phyloP scores from a whole-genome alignment of 2,113 vertebrate species.

The Dipodomys merriami region DNA sequence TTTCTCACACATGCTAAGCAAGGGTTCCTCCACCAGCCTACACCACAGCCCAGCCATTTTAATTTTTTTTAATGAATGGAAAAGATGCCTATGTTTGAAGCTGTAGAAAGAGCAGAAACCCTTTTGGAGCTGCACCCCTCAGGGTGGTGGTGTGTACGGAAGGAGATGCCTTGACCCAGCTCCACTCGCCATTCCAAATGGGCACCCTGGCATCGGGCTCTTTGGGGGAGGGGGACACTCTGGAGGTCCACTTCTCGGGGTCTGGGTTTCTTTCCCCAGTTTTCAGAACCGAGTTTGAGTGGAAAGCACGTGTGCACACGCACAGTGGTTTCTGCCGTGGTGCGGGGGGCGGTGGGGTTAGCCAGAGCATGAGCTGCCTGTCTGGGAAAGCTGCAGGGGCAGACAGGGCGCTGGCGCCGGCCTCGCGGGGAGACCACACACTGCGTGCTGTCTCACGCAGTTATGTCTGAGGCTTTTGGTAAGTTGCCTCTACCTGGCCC shows the following conservation, averaged over 20 bases:
- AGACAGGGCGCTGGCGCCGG: not conserved
- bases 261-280: not conserved
- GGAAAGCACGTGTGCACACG: not conserved
- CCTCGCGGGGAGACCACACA: not conserved
- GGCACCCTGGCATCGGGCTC: not conserved
- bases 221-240: no score
- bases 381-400: conserved; percentile 58
- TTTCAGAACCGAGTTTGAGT: conserved; percentile 12
- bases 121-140: no score
- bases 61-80: no score
- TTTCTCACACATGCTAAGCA: not conserved
- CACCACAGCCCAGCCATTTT: no score
- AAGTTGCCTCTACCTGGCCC: conserved; percentile 30
- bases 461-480: conserved; percentile 41
- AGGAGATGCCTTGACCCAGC: not conserved
- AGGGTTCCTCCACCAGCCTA: no score
- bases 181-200: not conserved
- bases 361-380: conserved; percentile 76
- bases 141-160: no score
- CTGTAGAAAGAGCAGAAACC: not conserved
- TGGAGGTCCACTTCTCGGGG: no score
- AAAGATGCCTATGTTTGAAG: not conserved
- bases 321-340: conserved; percentile 30
- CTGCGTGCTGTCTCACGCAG: not conserved
- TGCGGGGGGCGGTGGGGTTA: no score